Conservation (phyloP, 2,797 vertebrate genomes). For the Clarias laeviceps region DNA sequence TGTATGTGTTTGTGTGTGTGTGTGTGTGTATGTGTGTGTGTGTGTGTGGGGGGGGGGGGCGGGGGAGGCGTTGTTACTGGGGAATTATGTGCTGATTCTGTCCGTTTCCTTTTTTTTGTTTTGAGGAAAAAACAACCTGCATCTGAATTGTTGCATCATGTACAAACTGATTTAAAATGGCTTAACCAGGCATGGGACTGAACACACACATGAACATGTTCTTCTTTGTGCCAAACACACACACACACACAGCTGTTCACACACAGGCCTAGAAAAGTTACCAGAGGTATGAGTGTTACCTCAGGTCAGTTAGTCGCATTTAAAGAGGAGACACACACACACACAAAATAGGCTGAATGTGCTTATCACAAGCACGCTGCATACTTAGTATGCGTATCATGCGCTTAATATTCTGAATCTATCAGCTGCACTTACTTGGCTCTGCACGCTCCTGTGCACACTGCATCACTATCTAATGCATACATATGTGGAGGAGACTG, state of each 20-base stretch:
- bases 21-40: too few relatives aligned
- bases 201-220: neutral
- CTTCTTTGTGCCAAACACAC: neutral
- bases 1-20: too few relatives aligned
- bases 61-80: neutral
- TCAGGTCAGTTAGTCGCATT: neutral
- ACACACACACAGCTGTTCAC: neutral
- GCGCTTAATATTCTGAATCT: constrained; percentile 39
- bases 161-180: constrained; percentile 1
- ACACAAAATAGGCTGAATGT: constrained; percentile 20
- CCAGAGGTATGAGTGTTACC: neutral
- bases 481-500: constrained; percentile 31
- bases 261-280: neutral
- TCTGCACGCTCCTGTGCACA: constrained; percentile 32
- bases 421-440: constrained; percentile 31
- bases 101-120: neutral
- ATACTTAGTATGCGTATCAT: constrained; percentile 36
- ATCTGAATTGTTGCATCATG: neutral
- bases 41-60: neutral
- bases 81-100: neutral
- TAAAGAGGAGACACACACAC: neutral
- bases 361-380: constrained; percentile 11
- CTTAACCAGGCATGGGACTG: neutral
- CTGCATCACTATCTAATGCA: constrained; percentile 40
- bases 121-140: neutral